Percentiles rank a stretch among this genome's conserved stretches.
phyloP scores from a whole-genome alignment of 2,888 invertebrate genomes.

The Electrophaes corylata region DNA sequence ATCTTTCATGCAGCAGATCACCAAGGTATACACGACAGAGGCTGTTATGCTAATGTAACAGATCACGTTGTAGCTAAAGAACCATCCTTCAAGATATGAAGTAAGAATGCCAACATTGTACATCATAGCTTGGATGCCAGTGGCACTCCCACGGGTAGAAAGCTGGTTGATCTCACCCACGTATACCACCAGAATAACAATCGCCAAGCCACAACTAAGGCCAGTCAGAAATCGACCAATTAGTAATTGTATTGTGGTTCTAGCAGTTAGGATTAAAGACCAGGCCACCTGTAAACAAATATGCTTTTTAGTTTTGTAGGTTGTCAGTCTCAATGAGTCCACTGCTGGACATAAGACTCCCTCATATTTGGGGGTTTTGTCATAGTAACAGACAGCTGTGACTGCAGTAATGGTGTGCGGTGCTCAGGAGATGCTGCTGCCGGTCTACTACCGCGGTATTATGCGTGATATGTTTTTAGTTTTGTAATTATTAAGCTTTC shows the following conservation, averaged over 20 bases:
- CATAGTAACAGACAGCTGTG: too few species aligned
- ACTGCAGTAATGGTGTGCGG: too few species aligned
- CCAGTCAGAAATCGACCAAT: slow-evolving; percentile 74
- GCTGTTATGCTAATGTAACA: slow-evolving; percentile 46
- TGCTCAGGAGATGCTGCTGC: too few species aligned
- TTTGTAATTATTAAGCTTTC: too few species aligned
- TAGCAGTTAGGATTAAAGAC: slow-evolving; percentile 49
- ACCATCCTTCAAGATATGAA: slow-evolving; percentile 52
- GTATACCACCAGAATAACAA: slow-evolving; percentile 77
- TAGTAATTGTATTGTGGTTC: slow-evolving; percentile 50
- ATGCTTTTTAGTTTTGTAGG: neutral
- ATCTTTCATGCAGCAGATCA: slow-evolving; percentile 46
- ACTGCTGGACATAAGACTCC: too few species aligned
- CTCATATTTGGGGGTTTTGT: too few species aligned
- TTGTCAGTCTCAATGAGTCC: too few species aligned
- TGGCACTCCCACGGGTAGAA: slow-evolving; percentile 43
- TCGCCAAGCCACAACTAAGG: slow-evolving; percentile 51
- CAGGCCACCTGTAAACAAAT: slow-evolving; percentile 48
- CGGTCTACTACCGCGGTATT: too few species aligned
- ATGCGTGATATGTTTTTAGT: too few species aligned
- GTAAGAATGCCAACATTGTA: slow-evolving; percentile 45
- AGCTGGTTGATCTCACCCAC: slow-evolving; percentile 75
- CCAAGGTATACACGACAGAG: slow-evolving; percentile 38
- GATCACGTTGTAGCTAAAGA: slow-evolving; percentile 48
- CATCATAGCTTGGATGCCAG: slow-evolving; percentile 30